A percentile compares a stretch with the other conserved stretches of the same genome.
These are phyloP conservation scores for Chrysoperla carnea DNA, from an alignment of 1,140 invertebrate species.

Conservation along the genomic window DNA sequence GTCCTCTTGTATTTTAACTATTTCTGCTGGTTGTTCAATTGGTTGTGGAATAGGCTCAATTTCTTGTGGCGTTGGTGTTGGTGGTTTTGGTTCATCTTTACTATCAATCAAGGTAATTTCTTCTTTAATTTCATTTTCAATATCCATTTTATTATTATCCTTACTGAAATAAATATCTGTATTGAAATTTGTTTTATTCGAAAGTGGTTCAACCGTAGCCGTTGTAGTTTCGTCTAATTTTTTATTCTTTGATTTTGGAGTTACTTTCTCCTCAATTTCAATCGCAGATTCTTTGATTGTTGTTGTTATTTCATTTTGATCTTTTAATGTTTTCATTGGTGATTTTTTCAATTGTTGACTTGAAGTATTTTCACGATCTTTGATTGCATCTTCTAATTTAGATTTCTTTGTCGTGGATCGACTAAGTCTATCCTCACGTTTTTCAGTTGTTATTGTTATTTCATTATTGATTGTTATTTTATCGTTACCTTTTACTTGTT, in stretches of 20 bases:
- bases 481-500: slow-evolving; percentile 18
- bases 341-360: slow-evolving; percentile 6
- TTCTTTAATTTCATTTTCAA: neutral
- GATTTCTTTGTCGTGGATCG: neutral
- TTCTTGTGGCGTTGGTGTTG: too few relatives aligned
- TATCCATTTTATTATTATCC: neutral
- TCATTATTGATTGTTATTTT: neutral
- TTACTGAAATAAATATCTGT: neutral
- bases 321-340: neutral
- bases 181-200: neutral
- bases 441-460: neutral
- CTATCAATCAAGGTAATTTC: neutral
- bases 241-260: neutral
- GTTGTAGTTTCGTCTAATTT: too few relatives aligned
- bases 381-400: neutral
- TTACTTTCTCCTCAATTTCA: neutral
- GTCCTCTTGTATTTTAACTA: slow-evolving; percentile 22
- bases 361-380: slow-evolving; percentile 6
- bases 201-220: neutral
- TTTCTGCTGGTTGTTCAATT: slow-evolving; percentile 11
- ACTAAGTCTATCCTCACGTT: neutral
- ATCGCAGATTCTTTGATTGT: neutral
- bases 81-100: neutral
- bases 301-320: neutral
- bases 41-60: neutral